Evolutionary conservation across 2,888 invertebrate species (phyloP).

Genomic region (Liopterus haemorrhoidalis): DNA sequence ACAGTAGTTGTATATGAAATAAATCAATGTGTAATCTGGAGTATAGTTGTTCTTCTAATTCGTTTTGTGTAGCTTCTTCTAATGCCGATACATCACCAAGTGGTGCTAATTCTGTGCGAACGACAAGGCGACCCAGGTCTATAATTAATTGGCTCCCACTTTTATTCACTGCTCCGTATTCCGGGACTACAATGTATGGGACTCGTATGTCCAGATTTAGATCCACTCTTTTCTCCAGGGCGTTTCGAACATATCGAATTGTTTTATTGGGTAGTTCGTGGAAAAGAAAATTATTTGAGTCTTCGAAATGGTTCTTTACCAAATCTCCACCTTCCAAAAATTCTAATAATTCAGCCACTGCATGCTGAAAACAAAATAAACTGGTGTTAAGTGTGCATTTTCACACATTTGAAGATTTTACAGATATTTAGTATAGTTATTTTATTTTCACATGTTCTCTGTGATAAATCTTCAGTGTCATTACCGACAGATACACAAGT

Average conservation of each 20-base stretch:
- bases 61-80: constrained; percentile 75
- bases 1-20: constrained; percentile 59
- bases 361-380: constrained; percentile 54
- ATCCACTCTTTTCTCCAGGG: constrained; percentile 31
- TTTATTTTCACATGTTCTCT: constrained; percentile 22
- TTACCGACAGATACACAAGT: too few relatives aligned
- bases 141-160: constrained; percentile 65
- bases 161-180: constrained; percentile 63
- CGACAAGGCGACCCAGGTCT: constrained; percentile 63
- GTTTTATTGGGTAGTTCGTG: constrained; percentile 12
- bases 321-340: constrained; percentile 53
- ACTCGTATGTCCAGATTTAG: constrained; percentile 70
- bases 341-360: constrained; percentile 63
- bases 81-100: constrained; percentile 51
- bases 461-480: too few relatives aligned
- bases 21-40: constrained; percentile 68
- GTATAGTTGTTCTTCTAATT: constrained; percentile 73
- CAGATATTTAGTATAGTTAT: constrained; percentile 16
- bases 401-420: too few relatives aligned
- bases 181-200: constrained; percentile 70
- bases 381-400: too few relatives aligned
- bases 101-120: constrained; percentile 70
- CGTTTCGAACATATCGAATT: constrained; percentile 31
- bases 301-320: constrained; percentile 5
- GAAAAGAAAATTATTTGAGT: constrained; percentile 10